These are phyloP conservation scores for Pteronotus mesoamericanus DNA, from an alignment of 2,797 vertebrate genomes.

Conservation along the genomic window DNA sequence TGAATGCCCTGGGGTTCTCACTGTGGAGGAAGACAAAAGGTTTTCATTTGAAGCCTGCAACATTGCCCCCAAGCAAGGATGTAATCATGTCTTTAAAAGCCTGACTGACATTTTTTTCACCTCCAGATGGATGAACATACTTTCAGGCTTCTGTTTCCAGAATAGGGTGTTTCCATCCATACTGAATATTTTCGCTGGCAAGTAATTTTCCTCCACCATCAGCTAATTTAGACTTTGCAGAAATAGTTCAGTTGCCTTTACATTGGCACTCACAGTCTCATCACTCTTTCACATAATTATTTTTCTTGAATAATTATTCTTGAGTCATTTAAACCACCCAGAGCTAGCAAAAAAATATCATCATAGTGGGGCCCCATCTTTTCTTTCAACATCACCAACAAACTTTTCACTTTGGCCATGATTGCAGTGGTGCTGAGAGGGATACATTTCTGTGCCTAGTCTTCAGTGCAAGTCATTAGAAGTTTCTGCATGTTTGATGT, in stretches of 20 bases:
- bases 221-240: not conserved
- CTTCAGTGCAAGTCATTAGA: not conserved
- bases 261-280: not conserved
- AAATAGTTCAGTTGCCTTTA: not conserved
- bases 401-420: not conserved
- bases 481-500: not conserved
- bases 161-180: not conserved
- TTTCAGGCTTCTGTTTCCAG: not conserved
- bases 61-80: not conserved
- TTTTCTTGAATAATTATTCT: not conserved
- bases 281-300: not conserved
- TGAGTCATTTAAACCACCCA: not conserved
- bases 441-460: not conserved
- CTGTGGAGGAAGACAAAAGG: not conserved
- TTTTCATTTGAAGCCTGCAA: not conserved
- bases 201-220: not conserved
- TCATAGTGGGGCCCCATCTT: not conserved
- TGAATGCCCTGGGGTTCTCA: not conserved
- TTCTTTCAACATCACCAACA: not conserved
- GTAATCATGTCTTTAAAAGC: not conserved
- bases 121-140: not conserved
- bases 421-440: not conserved
- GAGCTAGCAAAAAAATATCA: not conserved
- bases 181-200: not conserved
- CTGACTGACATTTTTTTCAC: not conserved